These are phyloP conservation scores for Chouioia cunea DNA, from an alignment of 2,888 invertebrate species.

Conservation along the genomic window DNA sequence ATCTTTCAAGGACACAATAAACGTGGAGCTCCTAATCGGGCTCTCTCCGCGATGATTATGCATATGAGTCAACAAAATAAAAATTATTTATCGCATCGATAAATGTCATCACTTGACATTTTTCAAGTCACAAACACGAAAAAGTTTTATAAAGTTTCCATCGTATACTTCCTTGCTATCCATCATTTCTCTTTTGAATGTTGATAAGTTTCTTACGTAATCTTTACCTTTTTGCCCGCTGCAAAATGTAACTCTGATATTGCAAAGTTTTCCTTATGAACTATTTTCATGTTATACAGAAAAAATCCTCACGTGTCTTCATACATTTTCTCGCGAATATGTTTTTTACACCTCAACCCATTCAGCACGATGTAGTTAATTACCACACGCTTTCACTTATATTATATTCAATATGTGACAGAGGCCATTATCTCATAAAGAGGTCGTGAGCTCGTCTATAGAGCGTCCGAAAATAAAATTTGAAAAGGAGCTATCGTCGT, in stretches of 20 bases:
- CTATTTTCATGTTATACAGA: too few species aligned
- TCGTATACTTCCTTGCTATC: slow-evolving; percentile 7
- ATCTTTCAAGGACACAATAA: too few species aligned
- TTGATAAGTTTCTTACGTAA: slow-evolving; percentile 16
- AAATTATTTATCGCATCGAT: background rate
- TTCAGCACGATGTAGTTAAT: background rate
- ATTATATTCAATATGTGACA: background rate
- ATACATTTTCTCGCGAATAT: too few species aligned
- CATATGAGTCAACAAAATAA: too few species aligned
- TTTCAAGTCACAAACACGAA: slow-evolving; percentile 1
- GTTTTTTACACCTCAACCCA: too few species aligned
- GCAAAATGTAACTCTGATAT: slow-evolving; percentile 8
- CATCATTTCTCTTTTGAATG: slow-evolving; percentile 31
- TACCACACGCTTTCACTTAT: background rate
- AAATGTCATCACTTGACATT: slow-evolving; percentile 10
- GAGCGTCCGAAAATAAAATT: slow-evolving; percentile 40
- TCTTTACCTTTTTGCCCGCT: background rate
- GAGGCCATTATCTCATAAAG: background rate
- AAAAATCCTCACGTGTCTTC: too few species aligned
- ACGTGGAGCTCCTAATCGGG: too few species aligned
- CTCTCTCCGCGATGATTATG: too few species aligned
- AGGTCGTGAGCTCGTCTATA: background rate
- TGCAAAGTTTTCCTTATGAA: background rate
- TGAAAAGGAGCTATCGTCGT: slow-evolving; percentile 23
- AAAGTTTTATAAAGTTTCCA: too few species aligned